Percentiles rank a stretch among this genome's conserved stretches.
These are phyloP conservation scores for Doryteuthis pealeii DNA, from an alignment of 1,140 invertebrate genomes.

Conservation along the genomic window DNA sequence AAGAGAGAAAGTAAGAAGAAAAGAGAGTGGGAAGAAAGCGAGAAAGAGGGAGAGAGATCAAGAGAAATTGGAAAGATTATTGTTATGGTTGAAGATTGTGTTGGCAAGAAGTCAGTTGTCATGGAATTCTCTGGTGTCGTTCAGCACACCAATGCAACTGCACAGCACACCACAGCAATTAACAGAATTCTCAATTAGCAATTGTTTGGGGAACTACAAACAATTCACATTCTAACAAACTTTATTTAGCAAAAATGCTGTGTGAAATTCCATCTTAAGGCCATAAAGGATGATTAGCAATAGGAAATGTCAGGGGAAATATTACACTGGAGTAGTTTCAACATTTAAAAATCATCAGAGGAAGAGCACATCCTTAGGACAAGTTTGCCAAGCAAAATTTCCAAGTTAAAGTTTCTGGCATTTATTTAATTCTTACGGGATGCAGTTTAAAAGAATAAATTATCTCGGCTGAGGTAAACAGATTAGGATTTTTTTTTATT, in stretches of 20 bases:
- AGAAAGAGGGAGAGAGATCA: too few species aligned
- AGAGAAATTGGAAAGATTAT: too few species aligned
- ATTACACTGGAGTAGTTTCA: neutral
- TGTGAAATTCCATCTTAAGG: conserved; percentile 6
- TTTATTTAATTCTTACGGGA: conserved; percentile 1
- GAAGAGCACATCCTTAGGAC: neutral
- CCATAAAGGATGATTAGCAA: neutral
- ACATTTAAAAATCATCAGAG: neutral
- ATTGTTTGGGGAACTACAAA: conserved; percentile 5
- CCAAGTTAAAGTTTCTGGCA: neutral
- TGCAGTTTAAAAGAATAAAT: conserved; percentile 1
- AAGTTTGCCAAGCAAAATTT: neutral
- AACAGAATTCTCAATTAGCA: conserved; percentile 8
- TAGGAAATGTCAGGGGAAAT: neutral
- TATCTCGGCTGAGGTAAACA: neutral
- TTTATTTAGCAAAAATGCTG: neutral
- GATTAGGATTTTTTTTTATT: too few species aligned
- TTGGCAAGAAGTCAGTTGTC: neutral
- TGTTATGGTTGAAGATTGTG: neutral
- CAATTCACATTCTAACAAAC: conserved; percentile 3
- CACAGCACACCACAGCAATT: neutral
- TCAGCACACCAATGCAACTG: neutral
- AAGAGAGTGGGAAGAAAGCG: too few species aligned
- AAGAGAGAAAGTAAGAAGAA: too few species aligned
- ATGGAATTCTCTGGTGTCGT: neutral